A percentile compares a stretch with the other conserved stretches of the same genome.
phyloP scores from a whole-genome alignment of 2,113 vertebrate genomes.

The Lasiurus cinereus region DNA sequence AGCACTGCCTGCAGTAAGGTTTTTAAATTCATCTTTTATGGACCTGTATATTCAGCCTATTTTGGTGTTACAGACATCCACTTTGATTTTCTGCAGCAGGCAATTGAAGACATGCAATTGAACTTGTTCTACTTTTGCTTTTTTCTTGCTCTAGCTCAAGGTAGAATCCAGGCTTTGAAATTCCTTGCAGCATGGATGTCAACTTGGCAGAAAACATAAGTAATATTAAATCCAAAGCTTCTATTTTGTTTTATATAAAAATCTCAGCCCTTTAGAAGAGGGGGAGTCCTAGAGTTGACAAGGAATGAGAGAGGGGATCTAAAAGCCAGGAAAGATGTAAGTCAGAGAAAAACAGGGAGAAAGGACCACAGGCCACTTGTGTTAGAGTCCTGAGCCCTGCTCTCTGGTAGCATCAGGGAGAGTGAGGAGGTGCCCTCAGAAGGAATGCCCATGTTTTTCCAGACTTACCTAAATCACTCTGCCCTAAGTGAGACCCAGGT shows the following conservation, averaged over 20 bases:
- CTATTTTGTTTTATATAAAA: constrained; percentile 13
- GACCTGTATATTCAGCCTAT: not conserved
- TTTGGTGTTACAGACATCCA: not conserved
- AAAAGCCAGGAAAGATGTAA: not conserved
- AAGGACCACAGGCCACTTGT: not conserved
- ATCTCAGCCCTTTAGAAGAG: not conserved
- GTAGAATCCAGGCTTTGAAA: constrained; percentile 27
- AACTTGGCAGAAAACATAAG: constrained; percentile 39
- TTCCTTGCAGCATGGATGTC: not conserved
- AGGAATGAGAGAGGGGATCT: not conserved
- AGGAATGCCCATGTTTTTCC: no score
- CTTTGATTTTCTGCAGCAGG: not conserved
- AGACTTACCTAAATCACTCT: not conserved
- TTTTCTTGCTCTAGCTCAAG: constrained; percentile 45
- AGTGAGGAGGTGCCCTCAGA: not conserved
- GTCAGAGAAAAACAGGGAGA: not conserved
- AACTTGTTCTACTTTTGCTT: not conserved
- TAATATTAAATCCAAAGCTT: constrained; percentile 33
- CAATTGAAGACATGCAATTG: not conserved
- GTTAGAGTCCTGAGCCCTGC: not conserved
- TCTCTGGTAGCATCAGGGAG: not conserved
- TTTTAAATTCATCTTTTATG: not conserved
- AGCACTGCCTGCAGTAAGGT: not conserved
- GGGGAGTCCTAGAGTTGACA: not conserved
- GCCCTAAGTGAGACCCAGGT: not conserved